Evolutionary conservation across 1,140 invertebrate species (phyloP).

Genomic region (Diorhabda carinulata): DNA sequence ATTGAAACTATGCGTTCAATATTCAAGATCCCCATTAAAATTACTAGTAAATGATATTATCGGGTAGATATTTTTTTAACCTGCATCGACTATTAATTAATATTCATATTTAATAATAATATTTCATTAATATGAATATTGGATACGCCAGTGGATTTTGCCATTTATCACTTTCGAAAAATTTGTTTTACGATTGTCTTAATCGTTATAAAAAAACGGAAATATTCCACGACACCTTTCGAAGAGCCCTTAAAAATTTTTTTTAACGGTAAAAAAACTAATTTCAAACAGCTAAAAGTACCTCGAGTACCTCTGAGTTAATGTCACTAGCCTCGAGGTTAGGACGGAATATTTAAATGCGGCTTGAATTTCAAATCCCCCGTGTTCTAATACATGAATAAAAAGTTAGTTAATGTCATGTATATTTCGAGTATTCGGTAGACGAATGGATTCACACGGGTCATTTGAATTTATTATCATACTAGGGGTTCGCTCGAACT

Average conservation of each 20-base stretch:
- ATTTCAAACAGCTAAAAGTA: not conserved
- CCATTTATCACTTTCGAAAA: too few species aligned
- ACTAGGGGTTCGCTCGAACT: too few species aligned
- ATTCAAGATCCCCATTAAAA: too few species aligned
- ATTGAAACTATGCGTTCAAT: too few species aligned
- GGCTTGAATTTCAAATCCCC: not conserved
- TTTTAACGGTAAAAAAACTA: not conserved
- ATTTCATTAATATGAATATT: too few species aligned
- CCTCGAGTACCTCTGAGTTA: not conserved
- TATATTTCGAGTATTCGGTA: not conserved
- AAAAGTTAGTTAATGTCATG: slow-evolving; percentile 2
- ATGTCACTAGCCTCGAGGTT: slow-evolving; percentile 1
- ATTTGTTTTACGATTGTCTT: too few species aligned
- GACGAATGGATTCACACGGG: not conserved
- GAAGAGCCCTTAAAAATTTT: not conserved
- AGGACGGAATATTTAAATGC: not conserved
- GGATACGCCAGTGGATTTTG: too few species aligned
- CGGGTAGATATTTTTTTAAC: too few species aligned
- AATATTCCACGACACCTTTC: not conserved
- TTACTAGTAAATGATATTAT: too few species aligned
- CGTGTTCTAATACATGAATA: not conserved
- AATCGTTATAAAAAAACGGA: not conserved
- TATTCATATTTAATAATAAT: too few species aligned
- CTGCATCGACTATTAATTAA: too few species aligned
- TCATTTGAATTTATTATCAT: not conserved